phyloP scores from a whole-genome alignment of 2,113 vertebrate species.

The Periophthalmus modestus region DNA sequence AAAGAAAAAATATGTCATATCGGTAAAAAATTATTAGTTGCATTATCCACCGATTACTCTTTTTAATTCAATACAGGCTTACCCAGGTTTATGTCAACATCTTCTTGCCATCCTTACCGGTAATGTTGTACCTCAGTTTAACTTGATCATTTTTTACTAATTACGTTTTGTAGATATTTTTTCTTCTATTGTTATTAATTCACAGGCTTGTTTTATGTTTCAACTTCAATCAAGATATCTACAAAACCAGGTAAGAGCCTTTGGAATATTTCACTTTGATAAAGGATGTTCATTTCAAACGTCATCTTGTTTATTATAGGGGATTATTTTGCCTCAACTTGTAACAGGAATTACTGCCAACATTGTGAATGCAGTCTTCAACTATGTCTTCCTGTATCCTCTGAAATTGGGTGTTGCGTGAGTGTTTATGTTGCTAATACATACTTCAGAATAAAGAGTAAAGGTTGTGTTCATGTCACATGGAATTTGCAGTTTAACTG shows the following conservation, averaged over 20 bases:
- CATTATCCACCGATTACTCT: too few relatives aligned
- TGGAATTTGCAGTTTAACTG: too few relatives aligned
- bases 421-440: conserved; percentile 65
- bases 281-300: not conserved
- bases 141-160: not conserved
- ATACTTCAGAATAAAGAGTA: not conserved
- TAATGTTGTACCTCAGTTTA: conserved; percentile 60
- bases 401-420: conserved; percentile 88
- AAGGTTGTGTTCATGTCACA: too few relatives aligned
- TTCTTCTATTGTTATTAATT: not conserved
- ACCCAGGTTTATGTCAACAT: conserved; percentile 91
- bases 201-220: conserved; percentile 88
- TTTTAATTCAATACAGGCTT: conserved; percentile 73
- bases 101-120: conserved; percentile 92
- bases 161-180: not conserved
- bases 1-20: too few relatives aligned
- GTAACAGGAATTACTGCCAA: conserved; percentile 83
- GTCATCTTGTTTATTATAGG: conserved; percentile 72
- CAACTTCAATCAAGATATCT: conserved; percentile 87
- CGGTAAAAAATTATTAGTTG: too few relatives aligned
- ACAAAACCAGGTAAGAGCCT: conserved; percentile 84
- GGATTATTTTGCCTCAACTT: conserved; percentile 90
- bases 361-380: conserved; percentile 84
- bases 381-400: conserved; percentile 82
- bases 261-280: not conserved